A percentile compares a stretch with the other conserved stretches of the same genome.
Evolutionary conservation across 2,888 invertebrate species (phyloP).

Genomic region (Muscina levida): DNA sequence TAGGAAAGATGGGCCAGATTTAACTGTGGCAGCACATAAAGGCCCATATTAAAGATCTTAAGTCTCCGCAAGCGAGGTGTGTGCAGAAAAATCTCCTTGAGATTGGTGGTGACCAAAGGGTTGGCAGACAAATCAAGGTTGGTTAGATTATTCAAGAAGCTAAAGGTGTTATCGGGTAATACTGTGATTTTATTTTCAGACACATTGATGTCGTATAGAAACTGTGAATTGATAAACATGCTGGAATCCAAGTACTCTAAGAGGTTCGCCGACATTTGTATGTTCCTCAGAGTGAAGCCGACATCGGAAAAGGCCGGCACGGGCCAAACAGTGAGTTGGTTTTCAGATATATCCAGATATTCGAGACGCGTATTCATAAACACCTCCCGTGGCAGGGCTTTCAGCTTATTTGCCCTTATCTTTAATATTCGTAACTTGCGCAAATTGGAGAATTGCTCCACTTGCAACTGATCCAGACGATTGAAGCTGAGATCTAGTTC

Average conservation of each 20-base stretch:
- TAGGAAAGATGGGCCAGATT: slow-evolving; percentile 88
- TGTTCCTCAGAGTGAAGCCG: slow-evolving; percentile 88
- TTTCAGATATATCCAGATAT: slow-evolving; percentile 89
- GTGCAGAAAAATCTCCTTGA: slow-evolving; percentile 93
- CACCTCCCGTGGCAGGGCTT: slow-evolving; percentile 87
- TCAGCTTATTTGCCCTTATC: slow-evolving; percentile 86
- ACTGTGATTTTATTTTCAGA: slow-evolving; percentile 91
- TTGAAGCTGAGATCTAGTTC: slow-evolving; percentile 90
- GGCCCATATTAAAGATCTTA: slow-evolving; percentile 88
- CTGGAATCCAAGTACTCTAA: slow-evolving; percentile 93
- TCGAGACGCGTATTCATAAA: slow-evolving; percentile 90
- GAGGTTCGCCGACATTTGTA: slow-evolving; percentile 89
- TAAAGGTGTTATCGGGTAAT: slow-evolving; percentile 93
- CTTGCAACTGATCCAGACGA: slow-evolving; percentile 87
- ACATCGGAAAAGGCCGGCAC: slow-evolving; percentile 88
- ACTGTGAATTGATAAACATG: slow-evolving; percentile 91
- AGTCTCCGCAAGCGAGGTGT: slow-evolving; percentile 89
- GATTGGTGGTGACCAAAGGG: slow-evolving; percentile 89
- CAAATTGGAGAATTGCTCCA: slow-evolving; percentile 89
- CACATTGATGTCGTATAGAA: slow-evolving; percentile 88
- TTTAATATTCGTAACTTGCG: slow-evolving; percentile 87
- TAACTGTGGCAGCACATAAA: slow-evolving; percentile 88
- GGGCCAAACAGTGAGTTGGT: slow-evolving; percentile 90
- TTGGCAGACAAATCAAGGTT: slow-evolving; percentile 90
- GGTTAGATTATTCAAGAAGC: slow-evolving; percentile 88